A percentile compares a stretch with the other conserved stretches of the same genome.
Evolutionary conservation across 2,113 vertebrate genomes (phyloP).

Genomic region (Apteryx owenii): DNA sequence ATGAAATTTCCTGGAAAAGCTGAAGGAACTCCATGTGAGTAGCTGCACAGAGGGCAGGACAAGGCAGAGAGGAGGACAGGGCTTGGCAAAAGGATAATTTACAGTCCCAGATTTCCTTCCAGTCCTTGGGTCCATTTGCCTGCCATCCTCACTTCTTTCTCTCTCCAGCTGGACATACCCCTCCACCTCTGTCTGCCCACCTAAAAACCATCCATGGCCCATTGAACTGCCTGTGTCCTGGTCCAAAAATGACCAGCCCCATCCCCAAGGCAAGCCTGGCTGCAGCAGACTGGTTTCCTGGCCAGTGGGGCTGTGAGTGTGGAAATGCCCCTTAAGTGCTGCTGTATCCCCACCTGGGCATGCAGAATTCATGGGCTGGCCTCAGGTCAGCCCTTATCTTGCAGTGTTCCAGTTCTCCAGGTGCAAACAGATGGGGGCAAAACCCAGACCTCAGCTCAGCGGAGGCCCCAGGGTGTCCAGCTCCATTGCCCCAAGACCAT

Average conservation of each 20-base stretch:
- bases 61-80: background rate
- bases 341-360: no score
- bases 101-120: background rate
- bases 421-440: background rate
- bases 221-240: background rate
- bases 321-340: no score
- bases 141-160: background rate
- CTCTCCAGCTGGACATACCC: background rate
- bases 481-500: no score
- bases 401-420: rapidly evolving
- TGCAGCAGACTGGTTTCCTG: no score
- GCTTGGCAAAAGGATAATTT: background rate
- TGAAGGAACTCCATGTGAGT: background rate
- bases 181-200: background rate
- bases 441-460: background rate
- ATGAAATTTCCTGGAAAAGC: background rate
- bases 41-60: background rate
- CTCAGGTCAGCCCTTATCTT: background rate
- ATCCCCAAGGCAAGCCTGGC: no score
- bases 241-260: background rate
- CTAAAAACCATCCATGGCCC: background rate
- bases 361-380: background rate
- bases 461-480: background rate
- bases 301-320: no score
- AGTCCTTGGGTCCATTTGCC: background rate